Base-by-base conservation (phyloP, 1,140 invertebrate species). In the Hirudo medicinalis region DNA sequence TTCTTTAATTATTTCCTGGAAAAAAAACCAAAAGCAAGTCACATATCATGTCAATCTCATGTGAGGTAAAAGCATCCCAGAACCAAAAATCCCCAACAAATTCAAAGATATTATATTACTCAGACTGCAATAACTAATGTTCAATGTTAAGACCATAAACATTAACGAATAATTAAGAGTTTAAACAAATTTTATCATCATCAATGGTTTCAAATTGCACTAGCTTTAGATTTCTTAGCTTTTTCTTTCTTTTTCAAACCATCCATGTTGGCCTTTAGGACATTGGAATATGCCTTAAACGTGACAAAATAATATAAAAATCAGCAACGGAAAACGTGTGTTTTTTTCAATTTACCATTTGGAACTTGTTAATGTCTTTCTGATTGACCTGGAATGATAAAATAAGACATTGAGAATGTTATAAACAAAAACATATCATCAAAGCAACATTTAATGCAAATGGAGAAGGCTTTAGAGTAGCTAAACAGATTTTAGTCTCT, bases 171-270 rank as follows among this genome's bases (percentile, higher is more conserved):
- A 32, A 63, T 63, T 25, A 8, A 25, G 19, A 4, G 29, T 25
- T 63, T 6, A n/a, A 8, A 25, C 4, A 63, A 63, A 57, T 3
- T n/a, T n/a, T n/a, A 9, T n/a, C 25, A n/a, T n/a, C 20, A 25
- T 57, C 25, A 25, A 63, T 25, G 57, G 36, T 6, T n/a, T 43
- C 25, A 70, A 25, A 70, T 70, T 19, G 49, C 69, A 25, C 67
- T 85, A 73, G 87, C 85, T 85, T 90, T 87, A 75, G 87, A 79
- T 86, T 90, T 83, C 78, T 76, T 76, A 19, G 76, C 84, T 82
- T 91, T 91, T 79, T 91, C 90, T 74, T 90, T 84, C 81, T 91
- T 90, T 80, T 91, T 91, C 69, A 92, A 81, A 74, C 89, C 89
- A 84, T 90, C 90, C 79, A 92, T 87, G 81, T 90, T 91, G n/a